phyloP scores from a whole-genome alignment of 35 echinoderm and acorn worm genomes.

The Patiria miniata region DNA sequence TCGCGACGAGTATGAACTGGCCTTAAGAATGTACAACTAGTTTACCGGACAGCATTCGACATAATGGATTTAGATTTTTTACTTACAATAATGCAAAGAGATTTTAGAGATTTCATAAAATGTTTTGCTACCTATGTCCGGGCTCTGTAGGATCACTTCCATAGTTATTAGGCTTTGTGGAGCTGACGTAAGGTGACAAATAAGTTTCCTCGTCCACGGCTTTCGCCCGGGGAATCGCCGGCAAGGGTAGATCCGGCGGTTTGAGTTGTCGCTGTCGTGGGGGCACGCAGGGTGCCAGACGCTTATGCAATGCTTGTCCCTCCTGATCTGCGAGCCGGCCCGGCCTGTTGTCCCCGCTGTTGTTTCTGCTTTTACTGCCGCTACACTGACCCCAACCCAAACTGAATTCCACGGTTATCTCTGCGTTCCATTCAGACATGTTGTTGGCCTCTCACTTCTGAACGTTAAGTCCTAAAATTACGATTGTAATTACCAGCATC shows the following conservation, averaged over 20 bases:
- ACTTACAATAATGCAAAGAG: no score
- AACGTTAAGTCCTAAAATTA: neutral
- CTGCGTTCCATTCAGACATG: slow-evolving; percentile 11
- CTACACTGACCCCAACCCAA: neutral
- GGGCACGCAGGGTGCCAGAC: neutral
- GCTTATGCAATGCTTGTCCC: neutral
- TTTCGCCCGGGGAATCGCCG: neutral
- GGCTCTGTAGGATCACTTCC: neutral
- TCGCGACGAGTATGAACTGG: no score
- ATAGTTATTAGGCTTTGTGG: slow-evolving; percentile 5
- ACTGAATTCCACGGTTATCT: neutral
- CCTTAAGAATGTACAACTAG: no score
- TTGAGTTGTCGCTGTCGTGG: neutral
- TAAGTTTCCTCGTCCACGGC: neutral
- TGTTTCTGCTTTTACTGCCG: neutral
- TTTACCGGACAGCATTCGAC: no score
- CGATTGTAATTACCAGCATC: slow-evolving; percentile 11
- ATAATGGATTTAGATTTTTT: no score
- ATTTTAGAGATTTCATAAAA: no score
- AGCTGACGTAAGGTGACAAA: neutral
- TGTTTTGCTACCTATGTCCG: neutral
- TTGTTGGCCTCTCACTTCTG: neutral
- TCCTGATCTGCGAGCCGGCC: neutral
- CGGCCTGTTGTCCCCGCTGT: neutral
- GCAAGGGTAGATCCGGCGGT: neutral